phyloP scores from a whole-genome alignment of 2,888 invertebrate genomes.

The Drosophila aldrichi region DNA sequence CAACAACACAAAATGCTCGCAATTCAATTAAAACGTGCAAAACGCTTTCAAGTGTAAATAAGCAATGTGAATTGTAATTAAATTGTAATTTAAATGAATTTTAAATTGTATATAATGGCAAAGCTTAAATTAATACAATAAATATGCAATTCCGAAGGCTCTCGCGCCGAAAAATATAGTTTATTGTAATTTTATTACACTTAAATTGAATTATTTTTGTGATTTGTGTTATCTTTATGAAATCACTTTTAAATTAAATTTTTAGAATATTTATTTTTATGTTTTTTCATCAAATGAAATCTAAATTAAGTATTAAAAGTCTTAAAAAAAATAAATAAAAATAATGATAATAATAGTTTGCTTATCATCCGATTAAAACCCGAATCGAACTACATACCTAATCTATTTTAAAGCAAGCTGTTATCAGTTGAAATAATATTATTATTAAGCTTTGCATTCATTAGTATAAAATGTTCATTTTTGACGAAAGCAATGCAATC shows the following conservation, averaged over 20 bases:
- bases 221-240: neutral
- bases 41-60: conserved; percentile 36
- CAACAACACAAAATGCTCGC: conserved; percentile 29
- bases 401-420: neutral
- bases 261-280: too few species aligned
- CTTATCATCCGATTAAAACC: neutral
- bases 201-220: neutral
- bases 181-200: neutral
- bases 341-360: too few species aligned
- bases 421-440: neutral
- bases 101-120: neutral
- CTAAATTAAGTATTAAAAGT: too few species aligned
- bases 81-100: conserved; percentile 40
- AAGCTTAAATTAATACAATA: neutral
- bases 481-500: too few species aligned
- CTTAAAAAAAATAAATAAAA: too few species aligned
- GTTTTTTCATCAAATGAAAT: too few species aligned
- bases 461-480: too few species aligned
- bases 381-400: neutral
- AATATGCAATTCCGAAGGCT: neutral
- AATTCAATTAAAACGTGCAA: conserved; percentile 63
- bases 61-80: conserved; percentile 36
- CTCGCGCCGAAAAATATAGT: neutral
- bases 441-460: too few species aligned
- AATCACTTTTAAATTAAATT: neutral